These are phyloP conservation scores for Smittia aterrima DNA, from an alignment of 2,888 invertebrate genomes.

Conservation along the genomic window DNA sequence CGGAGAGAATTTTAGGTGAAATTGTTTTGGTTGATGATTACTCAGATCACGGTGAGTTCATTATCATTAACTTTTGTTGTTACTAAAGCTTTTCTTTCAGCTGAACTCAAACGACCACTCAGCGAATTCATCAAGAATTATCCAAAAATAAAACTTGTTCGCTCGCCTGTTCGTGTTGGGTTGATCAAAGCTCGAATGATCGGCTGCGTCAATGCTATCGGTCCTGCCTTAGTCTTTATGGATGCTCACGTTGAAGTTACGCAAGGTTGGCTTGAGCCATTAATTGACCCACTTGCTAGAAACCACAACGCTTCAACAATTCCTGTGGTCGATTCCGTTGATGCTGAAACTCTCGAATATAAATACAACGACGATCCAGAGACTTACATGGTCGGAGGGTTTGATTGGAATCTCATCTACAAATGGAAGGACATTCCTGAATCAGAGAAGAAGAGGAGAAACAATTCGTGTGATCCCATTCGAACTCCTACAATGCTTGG, in stretches of 20 bases:
- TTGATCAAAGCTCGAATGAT: slow-evolving; percentile 45
- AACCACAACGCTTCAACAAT: slow-evolving; percentile 45
- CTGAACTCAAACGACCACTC: not conserved
- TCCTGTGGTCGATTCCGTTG: slow-evolving; percentile 51
- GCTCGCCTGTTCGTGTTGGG: slow-evolving; percentile 43
- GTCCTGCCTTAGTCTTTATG: slow-evolving; percentile 46
- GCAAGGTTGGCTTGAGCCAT: slow-evolving; percentile 48
- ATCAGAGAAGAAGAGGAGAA: not conserved
- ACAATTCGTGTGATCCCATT: slow-evolving; percentile 25
- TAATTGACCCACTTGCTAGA: slow-evolving; percentile 47
- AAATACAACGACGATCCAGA: slow-evolving; percentile 21
- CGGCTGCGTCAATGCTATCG: slow-evolving; percentile 44
- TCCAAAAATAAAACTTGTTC: slow-evolving; percentile 28
- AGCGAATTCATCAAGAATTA: slow-evolving; percentile 9
- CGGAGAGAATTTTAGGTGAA: slow-evolving; percentile 23
- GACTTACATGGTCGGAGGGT: slow-evolving; percentile 30
- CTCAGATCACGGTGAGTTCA: not conserved
- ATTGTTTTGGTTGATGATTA: slow-evolving; percentile 39
- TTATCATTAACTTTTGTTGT: not conserved
- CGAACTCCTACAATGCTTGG: slow-evolving; percentile 30
- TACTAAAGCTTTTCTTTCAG: not conserved
- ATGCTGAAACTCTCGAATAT: slow-evolving; percentile 48
- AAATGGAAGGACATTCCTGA: slow-evolving; percentile 17
- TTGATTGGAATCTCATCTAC: slow-evolving; percentile 33
- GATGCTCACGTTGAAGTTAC: slow-evolving; percentile 47